Conservation (phyloP, 1,140 invertebrate genomes). For the Polypedilum vanderplanki region DNA sequence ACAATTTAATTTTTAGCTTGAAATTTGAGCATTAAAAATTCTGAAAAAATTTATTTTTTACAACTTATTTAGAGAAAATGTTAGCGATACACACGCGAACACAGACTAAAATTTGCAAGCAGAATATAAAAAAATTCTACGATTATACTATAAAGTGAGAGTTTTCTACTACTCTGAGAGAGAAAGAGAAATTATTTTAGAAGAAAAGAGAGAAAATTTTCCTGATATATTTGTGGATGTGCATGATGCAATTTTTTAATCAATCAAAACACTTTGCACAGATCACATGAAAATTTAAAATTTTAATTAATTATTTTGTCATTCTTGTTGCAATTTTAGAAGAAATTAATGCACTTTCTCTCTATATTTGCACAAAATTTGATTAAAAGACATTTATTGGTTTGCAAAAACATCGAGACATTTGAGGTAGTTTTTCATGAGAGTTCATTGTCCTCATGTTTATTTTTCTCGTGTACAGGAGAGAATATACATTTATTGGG, state of each 20-base stretch:
- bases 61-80: neutral
- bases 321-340: neutral
- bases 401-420: neutral
- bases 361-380: neutral
- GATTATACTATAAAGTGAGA: neutral
- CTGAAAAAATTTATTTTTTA: neutral
- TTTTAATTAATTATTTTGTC: neutral
- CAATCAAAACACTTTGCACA: neutral
- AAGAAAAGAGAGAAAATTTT: neutral
- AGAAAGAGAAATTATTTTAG: neutral
- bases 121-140: constrained; percentile 1
- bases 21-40: neutral
- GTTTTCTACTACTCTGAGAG: neutral
- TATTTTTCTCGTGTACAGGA: neutral
- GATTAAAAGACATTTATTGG: neutral
- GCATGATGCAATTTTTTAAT: constrained; percentile 16
- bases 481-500: neutral
- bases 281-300: neutral
- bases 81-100: constrained; percentile 10
- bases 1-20: neutral
- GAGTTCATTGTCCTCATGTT: neutral
- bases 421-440: neutral
- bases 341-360: no score
- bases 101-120: constrained; percentile 5
- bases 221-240: neutral